Base-by-base conservation (phyloP, 2,888 invertebrate genomes). In the Dryococelus australis region DNA sequence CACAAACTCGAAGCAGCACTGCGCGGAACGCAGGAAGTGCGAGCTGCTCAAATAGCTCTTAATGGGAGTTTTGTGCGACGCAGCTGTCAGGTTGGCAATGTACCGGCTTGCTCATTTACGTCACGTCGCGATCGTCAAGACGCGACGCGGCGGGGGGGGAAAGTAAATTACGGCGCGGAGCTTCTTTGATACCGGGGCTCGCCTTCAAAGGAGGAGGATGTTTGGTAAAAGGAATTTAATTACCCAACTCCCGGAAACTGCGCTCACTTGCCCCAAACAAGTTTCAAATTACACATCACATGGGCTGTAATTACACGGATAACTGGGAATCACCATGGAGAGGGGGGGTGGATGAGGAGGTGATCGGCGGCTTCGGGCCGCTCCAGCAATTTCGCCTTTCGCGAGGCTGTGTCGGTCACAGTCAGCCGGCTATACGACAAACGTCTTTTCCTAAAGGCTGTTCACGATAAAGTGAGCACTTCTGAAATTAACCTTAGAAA, bases 191-290 rank as follows among this genome's bases (percentile, higher is more conserved):
- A 65, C 24, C 24, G n/a, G 65, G 65, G 65, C 65, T 65, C 65
- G 65, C 65, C 65, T 65, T 65, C 65, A 65, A n/a, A 65, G n/a
- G 65, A 0, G n/a, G 24, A 65, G 65, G 65, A 65, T 65, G 65
- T 65, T n/a, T 65, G n/a, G 65, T 65, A 65, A 65, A 65, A 65
- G 65, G 65, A 65, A 65, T 65, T 65, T 65, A 65, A 65, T 65
- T 65, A 65, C 65, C 65, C 65, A 65, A 65, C 65, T 65, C 10
- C 24, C 8, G 65, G 65, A 65, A 65, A 65, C 65, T 65, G 65
- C 65, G 65, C 65, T 65, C 65, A 65, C 65, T 65, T 65, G 65
- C 65, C 65, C 65, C 65, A 16, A 65, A 65, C 65, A 65, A 65
- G 65, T 65, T 65, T 65, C 65, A 65, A 65, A 65, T 65, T 65